A percentile compares a stretch with the other conserved stretches of the same genome.
Evolutionary conservation across 2,888 invertebrate species (phyloP).

Genomic region (Stomorhina lunata): DNA sequence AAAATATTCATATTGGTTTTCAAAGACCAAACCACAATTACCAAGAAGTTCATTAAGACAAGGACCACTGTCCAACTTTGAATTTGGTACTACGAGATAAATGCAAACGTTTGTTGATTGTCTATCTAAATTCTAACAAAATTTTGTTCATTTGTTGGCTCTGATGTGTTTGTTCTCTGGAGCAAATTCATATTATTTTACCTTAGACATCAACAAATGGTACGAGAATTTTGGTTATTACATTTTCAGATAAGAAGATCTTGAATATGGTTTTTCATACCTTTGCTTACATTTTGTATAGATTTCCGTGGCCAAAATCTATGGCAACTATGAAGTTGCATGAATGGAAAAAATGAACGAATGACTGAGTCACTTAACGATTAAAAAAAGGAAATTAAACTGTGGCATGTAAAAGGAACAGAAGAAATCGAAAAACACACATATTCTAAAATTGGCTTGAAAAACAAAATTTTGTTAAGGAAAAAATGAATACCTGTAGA

Average conservation of each 20-base stretch:
- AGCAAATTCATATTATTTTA: too few relatives aligned
- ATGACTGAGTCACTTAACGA: neutral
- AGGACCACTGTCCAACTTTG: too few relatives aligned
- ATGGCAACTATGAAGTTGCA: neutral
- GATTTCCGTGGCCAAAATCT: neutral
- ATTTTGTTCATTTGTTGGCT: too few relatives aligned
- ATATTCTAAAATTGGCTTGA: neutral
- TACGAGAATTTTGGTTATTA: neutral
- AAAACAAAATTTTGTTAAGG: neutral
- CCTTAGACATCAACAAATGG: neutral
- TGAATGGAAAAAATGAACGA: neutral
- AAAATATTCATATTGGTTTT: too few relatives aligned
- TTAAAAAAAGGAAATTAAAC: constrained; percentile 20
- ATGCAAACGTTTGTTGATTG: too few relatives aligned
- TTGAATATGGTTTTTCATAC: neutral
- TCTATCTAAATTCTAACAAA: too few relatives aligned
- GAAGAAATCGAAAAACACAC: neutral
- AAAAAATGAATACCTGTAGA: neutral
- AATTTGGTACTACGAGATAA: too few relatives aligned
- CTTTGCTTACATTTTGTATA: neutral
- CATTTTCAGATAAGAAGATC: neutral
- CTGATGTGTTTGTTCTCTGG: too few relatives aligned
- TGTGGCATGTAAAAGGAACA: constrained; percentile 15
- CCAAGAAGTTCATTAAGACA: too few relatives aligned
- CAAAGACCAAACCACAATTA: too few relatives aligned